Conservation (phyloP, 2,113 vertebrate species). For the Spilogale gracilis region DNA sequence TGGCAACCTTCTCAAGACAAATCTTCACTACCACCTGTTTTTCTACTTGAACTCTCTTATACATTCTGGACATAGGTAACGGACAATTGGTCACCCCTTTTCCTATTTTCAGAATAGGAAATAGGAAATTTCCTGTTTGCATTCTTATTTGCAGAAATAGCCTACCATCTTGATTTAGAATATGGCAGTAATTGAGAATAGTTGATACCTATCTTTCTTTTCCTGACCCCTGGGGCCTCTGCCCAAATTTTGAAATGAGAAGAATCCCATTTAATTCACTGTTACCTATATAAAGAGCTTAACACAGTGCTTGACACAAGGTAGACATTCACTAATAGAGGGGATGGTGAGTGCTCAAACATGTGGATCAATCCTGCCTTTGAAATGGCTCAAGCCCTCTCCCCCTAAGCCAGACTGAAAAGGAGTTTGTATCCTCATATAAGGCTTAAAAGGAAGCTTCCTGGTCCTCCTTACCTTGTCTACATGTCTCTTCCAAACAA, state of each 20-base stretch:
- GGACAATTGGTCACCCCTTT: background rate
- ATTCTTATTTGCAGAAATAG: background rate
- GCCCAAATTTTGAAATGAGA: background rate
- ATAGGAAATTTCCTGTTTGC: no score
- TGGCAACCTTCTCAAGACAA: background rate
- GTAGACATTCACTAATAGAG: background rate
- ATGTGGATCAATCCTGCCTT: background rate
- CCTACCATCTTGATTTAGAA: slow-evolving; percentile 14
- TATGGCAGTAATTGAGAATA: background rate
- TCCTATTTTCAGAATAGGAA: no score
- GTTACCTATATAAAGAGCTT: background rate
- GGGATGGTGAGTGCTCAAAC: background rate
- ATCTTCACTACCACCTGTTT: background rate
- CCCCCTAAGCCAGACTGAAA: background rate
- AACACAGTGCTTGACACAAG: background rate
- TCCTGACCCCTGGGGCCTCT: background rate
- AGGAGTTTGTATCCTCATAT: background rate
- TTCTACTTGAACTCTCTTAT: background rate
- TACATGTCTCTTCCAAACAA: background rate
- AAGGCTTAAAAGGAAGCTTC: background rate
- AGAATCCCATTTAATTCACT: background rate
- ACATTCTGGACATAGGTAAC: background rate
- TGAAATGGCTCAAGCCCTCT: background rate
- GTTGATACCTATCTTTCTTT: background rate
- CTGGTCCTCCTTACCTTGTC: background rate